Percentiles rank a stretch among this genome's conserved stretches.
phyloP scores from a whole-genome alignment of 2,888 invertebrate genomes.

The Euphydryas editha region DNA sequence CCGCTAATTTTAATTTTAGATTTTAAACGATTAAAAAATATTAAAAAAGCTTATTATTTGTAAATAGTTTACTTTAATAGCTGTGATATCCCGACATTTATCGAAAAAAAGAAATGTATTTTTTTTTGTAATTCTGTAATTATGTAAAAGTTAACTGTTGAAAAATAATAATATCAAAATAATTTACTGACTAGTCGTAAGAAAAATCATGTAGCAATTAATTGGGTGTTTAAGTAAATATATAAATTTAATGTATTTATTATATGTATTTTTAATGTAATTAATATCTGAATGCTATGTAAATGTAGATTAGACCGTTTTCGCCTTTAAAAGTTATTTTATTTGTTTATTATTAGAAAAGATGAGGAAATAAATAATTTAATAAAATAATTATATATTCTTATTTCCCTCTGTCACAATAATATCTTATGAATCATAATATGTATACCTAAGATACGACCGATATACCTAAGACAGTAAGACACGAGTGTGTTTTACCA shows the following conservation, averaged over 20 bases:
- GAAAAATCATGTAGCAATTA: slow-evolving; percentile 49
- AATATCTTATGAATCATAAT: too few relatives aligned
- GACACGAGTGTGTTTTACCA: too few relatives aligned
- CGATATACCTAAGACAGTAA: too few relatives aligned
- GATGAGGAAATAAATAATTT: slow-evolving; percentile 47
- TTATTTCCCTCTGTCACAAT: neutral
- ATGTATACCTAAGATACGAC: too few relatives aligned
- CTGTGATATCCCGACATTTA: slow-evolving; percentile 77
- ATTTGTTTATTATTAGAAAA: slow-evolving; percentile 63
- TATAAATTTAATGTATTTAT: slow-evolving; percentile 54
- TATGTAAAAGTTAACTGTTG: slow-evolving; percentile 47
- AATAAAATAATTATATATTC: slow-evolving; percentile 19
- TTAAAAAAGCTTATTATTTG: slow-evolving; percentile 51
- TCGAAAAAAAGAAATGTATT: slow-evolving; percentile 47
- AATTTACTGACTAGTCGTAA: slow-evolving; percentile 75
- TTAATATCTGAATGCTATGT: slow-evolving; percentile 40
- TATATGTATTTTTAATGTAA: slow-evolving; percentile 61
- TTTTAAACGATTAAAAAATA: slow-evolving; percentile 17
- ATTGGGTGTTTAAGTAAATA: slow-evolving; percentile 55
- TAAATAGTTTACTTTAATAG: slow-evolving; percentile 74
- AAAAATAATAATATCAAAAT: slow-evolving; percentile 43
- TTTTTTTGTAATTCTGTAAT: slow-evolving; percentile 43
- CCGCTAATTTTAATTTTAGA: slow-evolving; percentile 34
- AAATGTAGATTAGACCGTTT: slow-evolving; percentile 55
- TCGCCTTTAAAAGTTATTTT: slow-evolving; percentile 59